phyloP scores from a whole-genome alignment of 2,797 vertebrate genomes.

The Zenarchopterus dispar region DNA sequence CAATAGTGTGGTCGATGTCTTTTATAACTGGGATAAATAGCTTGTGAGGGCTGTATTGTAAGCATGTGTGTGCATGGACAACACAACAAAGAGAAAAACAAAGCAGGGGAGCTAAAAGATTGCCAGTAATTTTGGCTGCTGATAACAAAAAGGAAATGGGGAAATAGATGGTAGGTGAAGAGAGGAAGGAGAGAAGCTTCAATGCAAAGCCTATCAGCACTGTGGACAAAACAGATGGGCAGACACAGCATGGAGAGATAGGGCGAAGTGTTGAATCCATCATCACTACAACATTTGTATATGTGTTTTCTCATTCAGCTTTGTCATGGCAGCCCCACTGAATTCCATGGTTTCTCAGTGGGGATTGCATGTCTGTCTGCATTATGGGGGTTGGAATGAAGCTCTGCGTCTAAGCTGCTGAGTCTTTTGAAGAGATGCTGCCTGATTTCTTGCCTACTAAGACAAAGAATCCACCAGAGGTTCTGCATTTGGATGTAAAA shows the following conservation, averaged over 20 bases:
- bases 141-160: slow-evolving; percentile 43
- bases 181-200: slow-evolving; percentile 57
- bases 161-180: slow-evolving; percentile 19
- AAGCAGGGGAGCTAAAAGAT: slow-evolving; percentile 34
- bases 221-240: slow-evolving; percentile 55
- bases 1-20: slow-evolving; percentile 42
- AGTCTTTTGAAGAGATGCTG: slow-evolving; percentile 48
- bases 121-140: slow-evolving; percentile 43
- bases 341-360: slow-evolving; percentile 28
- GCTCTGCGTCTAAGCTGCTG: slow-evolving; percentile 51
- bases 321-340: slow-evolving; percentile 43
- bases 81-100: slow-evolving; percentile 16
- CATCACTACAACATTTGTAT: slow-evolving; percentile 23
- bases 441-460: slow-evolving; percentile 43
- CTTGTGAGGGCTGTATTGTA: slow-evolving; percentile 7
- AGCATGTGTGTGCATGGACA: neutral
- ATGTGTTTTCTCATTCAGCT: slow-evolving; percentile 30
- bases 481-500: slow-evolving; percentile 11
- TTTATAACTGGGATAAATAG: slow-evolving; percentile 26
- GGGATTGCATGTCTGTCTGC: slow-evolving; percentile 47
- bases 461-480: slow-evolving; percentile 16
- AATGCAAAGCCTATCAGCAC: slow-evolving; percentile 49
- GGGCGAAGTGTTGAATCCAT: slow-evolving; percentile 43
- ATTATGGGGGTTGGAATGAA: slow-evolving; percentile 47
- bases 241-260: slow-evolving; percentile 35